Evolutionary conservation across 2,888 invertebrate species (phyloP).

Genomic region (Autographa pulchrina): DNA sequence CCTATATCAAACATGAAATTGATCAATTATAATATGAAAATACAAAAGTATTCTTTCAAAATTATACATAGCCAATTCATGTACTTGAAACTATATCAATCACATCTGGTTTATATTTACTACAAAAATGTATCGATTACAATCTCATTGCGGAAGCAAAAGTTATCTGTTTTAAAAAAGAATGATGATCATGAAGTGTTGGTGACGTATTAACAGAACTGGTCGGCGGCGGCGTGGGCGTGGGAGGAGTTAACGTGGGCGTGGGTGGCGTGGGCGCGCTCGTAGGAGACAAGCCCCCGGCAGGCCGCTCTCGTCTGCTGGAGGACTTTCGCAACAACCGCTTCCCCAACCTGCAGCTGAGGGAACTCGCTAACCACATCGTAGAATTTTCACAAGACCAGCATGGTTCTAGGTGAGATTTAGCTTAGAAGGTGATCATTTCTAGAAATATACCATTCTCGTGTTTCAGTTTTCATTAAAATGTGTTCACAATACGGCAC

Average conservation of each 20-base stretch:
- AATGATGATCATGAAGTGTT: conserved; percentile 19
- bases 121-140: neutral
- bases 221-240: conserved; percentile 81
- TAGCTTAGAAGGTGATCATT: no score
- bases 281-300: conserved; percentile 86
- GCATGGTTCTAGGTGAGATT: conserved; percentile 94
- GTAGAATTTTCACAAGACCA: conserved; percentile 99
- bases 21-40: no score
- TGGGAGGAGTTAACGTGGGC: conserved; percentile 72
- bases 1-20: no score
- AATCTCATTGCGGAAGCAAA: neutral
- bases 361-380: conserved; percentile 99
- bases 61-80: neutral
- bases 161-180: neutral
- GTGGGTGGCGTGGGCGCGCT: conserved; percentile 74
- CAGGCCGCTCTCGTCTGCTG: conserved; percentile 96
- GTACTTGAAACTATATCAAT: neutral
- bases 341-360: conserved; percentile 96
- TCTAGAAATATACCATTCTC: neutral
- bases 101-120: neutral
- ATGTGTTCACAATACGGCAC: no score
- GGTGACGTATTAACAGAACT: conserved; percentile 71
- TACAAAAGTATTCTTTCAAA: neutral
- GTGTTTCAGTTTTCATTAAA: no score
- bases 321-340: conserved; percentile 98